Evolutionary conservation across 1,140 invertebrate genomes (phyloP).

Genomic region (Meteorus sp.): DNA sequence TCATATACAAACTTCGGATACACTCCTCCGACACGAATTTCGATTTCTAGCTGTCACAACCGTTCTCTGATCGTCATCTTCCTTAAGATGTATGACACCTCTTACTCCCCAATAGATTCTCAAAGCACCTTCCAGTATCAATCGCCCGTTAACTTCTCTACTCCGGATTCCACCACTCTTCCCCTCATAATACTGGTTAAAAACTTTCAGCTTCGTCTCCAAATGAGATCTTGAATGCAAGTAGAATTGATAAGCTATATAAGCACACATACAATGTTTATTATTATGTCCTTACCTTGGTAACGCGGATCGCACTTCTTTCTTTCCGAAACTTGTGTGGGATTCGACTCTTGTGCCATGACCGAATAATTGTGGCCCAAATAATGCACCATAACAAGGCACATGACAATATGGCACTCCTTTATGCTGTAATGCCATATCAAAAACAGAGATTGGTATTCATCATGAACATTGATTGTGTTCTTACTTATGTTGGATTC

Average conservation of each 20-base stretch:
- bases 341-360: slow-evolving; percentile 85
- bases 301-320: slow-evolving; percentile 59
- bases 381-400: slow-evolving; percentile 86
- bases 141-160: slow-evolving; percentile 75
- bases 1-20: slow-evolving; percentile 37
- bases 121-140: slow-evolving; percentile 78
- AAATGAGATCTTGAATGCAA: slow-evolving; percentile 67
- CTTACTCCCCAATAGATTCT: slow-evolving; percentile 84
- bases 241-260: slow-evolving; percentile 5
- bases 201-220: slow-evolving; percentile 77
- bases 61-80: slow-evolving; percentile 82
- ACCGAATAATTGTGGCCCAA: slow-evolving; percentile 84
- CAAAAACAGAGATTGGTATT: too few relatives aligned
- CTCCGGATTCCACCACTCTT: slow-evolving; percentile 75
- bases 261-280: too few relatives aligned
- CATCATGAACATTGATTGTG: too few relatives aligned
- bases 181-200: slow-evolving; percentile 81
- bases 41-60: slow-evolving; percentile 71
- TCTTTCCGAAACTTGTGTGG: slow-evolving; percentile 81
- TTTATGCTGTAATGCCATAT: slow-evolving; percentile 79
- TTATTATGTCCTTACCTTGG: slow-evolving; percentile 43
- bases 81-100: slow-evolving; percentile 82
- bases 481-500: background rate
- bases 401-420: slow-evolving; percentile 89
- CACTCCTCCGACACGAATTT: slow-evolving; percentile 66